These are phyloP conservation scores for Teleopsis dalmanni DNA, from an alignment of 1,140 invertebrate genomes.

Conservation along the genomic window DNA sequence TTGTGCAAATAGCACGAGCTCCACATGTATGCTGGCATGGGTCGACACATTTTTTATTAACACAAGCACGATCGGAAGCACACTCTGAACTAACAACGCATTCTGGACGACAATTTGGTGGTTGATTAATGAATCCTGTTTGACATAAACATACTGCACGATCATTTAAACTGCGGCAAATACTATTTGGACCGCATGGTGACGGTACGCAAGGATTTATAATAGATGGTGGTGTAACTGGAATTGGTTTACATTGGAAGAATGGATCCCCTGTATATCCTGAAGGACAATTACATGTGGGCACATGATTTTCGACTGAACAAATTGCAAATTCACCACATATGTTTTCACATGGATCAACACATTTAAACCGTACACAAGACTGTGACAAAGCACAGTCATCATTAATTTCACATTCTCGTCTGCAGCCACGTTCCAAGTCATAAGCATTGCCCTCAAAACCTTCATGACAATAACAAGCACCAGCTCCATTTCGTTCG, in stretches of 20 bases:
- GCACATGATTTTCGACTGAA: slow-evolving; percentile 63
- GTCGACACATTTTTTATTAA: slow-evolving; percentile 63
- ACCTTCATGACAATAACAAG: slow-evolving; percentile 61
- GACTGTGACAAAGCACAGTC: slow-evolving; percentile 63
- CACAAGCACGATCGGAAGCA: slow-evolving; percentile 58
- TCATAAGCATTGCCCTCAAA: slow-evolving; percentile 65
- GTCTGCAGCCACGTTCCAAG: slow-evolving; percentile 54
- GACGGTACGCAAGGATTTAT: slow-evolving; percentile 53
- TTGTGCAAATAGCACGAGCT: slow-evolving; percentile 52
- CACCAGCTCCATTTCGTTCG: slow-evolving; percentile 57
- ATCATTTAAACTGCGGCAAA: slow-evolving; percentile 57
- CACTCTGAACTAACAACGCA: slow-evolving; percentile 61
- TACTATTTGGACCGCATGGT: slow-evolving; percentile 63
- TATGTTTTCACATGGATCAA: slow-evolving; percentile 66
- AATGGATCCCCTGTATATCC: slow-evolving; percentile 74
- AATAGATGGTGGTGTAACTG: slow-evolving; percentile 45
- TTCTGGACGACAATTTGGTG: slow-evolving; percentile 64
- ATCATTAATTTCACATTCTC: slow-evolving; percentile 66
- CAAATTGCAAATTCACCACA: slow-evolving; percentile 69
- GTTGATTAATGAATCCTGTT: slow-evolving; percentile 65
- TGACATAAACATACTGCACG: slow-evolving; percentile 64
- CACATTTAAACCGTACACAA: slow-evolving; percentile 68
- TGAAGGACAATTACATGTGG: slow-evolving; percentile 64
- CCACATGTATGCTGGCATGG: slow-evolving; percentile 64
- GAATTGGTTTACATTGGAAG: slow-evolving; percentile 60